Evolutionary conservation across 2,797 vertebrate species (phyloP).

Genomic region (Bovichtus diacanthus): DNA sequence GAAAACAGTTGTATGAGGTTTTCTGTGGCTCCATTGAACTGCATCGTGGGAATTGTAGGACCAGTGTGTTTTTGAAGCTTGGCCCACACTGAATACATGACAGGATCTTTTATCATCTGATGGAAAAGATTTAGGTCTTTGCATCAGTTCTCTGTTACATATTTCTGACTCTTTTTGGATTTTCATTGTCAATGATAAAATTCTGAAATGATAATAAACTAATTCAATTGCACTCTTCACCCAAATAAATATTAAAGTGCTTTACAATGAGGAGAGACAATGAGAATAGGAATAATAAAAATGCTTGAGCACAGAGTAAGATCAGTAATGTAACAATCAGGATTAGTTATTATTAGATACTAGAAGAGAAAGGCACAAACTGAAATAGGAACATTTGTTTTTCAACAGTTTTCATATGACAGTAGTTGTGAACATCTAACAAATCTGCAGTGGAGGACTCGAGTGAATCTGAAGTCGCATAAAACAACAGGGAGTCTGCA

Average conservation of each 20-base stretch:
- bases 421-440: conserved; percentile 8
- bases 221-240: background rate
- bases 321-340: background rate
- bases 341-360: background rate
- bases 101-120: background rate
- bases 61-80: conserved; percentile 3
- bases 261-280: background rate
- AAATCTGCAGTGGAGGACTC: conserved; percentile 17
- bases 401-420: conserved; percentile 5
- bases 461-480: conserved; percentile 19
- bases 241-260: background rate
- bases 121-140: background rate
- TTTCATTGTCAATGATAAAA: conserved; percentile 3
- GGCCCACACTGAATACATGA: conserved; percentile 8
- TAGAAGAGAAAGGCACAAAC: background rate
- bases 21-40: background rate
- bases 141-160: conserved; percentile 7
- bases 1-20: background rate
- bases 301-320: background rate
- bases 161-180: conserved; percentile 5
- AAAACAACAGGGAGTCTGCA: conserved; percentile 19
- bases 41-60: conserved; percentile 1
- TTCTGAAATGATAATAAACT: background rate
- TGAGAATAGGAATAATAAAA: background rate
- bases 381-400: background rate